phyloP scores from a whole-genome alignment of 2,888 invertebrate species.

The Pheosia tremula region DNA sequence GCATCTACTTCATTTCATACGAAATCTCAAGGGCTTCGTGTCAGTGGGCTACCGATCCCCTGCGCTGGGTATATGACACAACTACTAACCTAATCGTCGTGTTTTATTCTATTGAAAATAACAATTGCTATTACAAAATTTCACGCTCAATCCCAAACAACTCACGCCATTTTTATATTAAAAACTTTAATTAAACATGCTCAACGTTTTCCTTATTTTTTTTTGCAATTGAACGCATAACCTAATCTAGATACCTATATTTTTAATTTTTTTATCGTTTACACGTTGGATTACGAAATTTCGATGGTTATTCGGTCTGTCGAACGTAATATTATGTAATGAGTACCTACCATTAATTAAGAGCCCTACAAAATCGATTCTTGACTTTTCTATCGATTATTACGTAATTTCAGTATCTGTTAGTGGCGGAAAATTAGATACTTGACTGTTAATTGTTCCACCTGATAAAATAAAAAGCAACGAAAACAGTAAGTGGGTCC shows the following conservation, averaged over 20 bases:
- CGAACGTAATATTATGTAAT: conserved; percentile 1
- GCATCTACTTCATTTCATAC: too few relatives aligned
- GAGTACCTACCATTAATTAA: neutral
- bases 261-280: conserved; percentile 1
- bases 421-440: neutral
- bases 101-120: neutral
- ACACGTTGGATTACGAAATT: neutral
- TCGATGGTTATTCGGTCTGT: neutral
- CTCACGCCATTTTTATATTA: neutral
- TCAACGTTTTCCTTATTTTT: conserved; percentile 1
- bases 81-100: too few relatives aligned
- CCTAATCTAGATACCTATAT: neutral
- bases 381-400: neutral
- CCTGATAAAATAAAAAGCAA: too few relatives aligned
- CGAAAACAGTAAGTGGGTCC: too few relatives aligned
- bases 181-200: neutral
- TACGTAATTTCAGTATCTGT: neutral
- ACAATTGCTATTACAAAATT: neutral
- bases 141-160: neutral
- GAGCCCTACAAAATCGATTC: neutral
- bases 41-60: too few relatives aligned
- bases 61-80: too few relatives aligned
- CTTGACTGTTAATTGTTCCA: neutral
- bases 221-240: neutral
- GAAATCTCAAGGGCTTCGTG: too few relatives aligned